These are phyloP conservation scores for Rhea pennata DNA, from an alignment of 2,113 vertebrate genomes.

Conservation along the genomic window DNA sequence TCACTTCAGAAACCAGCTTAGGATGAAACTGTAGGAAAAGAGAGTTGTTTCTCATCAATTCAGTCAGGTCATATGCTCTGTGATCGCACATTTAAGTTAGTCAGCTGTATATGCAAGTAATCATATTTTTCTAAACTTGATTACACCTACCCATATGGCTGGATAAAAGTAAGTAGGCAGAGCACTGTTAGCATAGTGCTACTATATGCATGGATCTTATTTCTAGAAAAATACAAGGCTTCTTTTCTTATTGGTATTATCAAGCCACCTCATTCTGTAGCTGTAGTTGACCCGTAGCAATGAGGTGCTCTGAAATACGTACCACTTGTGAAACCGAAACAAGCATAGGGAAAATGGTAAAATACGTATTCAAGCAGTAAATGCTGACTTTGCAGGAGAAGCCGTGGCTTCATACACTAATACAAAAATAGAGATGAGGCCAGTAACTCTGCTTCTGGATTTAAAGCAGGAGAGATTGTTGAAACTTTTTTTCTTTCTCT, in stretches of 20 bases:
- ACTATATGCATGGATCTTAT: not conserved
- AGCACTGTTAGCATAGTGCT: not conserved
- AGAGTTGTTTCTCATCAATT: not conserved
- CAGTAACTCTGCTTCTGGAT: not conserved
- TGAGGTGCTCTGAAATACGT: not conserved
- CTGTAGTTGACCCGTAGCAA: not conserved
- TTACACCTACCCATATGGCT: constrained; percentile 39
- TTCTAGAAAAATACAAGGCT: not conserved
- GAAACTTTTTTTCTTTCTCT: accelerated
- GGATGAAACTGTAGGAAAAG: not conserved
- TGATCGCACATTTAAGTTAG: constrained; percentile 38
- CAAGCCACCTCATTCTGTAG: not conserved
- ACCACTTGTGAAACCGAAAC: not conserved
- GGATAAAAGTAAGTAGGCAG: constrained; percentile 1
- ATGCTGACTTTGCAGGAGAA: not conserved
- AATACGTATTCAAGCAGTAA: not conserved
- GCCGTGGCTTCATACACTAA: not conserved
- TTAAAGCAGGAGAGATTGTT: not conserved
- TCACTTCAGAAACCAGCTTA: not conserved
- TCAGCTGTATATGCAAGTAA: constrained; percentile 20
- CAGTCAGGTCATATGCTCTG: constrained; percentile 21
- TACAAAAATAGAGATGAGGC: not conserved
- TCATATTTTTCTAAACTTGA: not conserved
- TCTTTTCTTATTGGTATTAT: not conserved
- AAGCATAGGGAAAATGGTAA: not conserved